Evolutionary conservation across 2,888 invertebrate genomes (phyloP).

Genomic region (Luffia ferchaultella): DNA sequence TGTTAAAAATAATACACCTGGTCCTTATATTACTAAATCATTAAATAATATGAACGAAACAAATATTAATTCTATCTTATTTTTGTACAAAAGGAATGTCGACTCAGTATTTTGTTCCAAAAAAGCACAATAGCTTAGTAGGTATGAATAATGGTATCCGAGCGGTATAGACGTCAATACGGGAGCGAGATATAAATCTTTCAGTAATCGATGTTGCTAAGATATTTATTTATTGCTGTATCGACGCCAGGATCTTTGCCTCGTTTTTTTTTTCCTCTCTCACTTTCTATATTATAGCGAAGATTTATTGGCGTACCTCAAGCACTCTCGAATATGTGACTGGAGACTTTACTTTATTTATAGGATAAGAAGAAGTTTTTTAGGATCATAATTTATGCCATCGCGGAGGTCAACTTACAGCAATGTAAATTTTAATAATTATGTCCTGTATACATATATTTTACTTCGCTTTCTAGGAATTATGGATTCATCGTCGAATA

Average conservation of each 20-base stretch:
- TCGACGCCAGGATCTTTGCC: conserved; percentile 17
- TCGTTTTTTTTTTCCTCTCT: background rate
- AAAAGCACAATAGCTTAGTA: conserved; percentile 28
- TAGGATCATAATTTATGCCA: too few relatives aligned
- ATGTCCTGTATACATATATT: too few relatives aligned
- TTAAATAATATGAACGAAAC: too few relatives aligned
- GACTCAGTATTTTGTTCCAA: background rate
- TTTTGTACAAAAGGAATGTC: too few relatives aligned
- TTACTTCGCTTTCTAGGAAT: too few relatives aligned
- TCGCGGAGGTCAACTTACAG: too few relatives aligned
- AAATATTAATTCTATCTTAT: too few relatives aligned
- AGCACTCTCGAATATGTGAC: background rate
- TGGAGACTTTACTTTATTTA: background rate
- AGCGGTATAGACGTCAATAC: conserved; percentile 35
- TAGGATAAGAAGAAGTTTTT: too few relatives aligned
- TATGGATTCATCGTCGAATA: too few relatives aligned
- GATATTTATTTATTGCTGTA: conserved; percentile 47
- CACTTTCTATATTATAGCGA: conserved; percentile 32
- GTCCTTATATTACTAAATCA: too few relatives aligned
- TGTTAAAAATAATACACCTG: too few relatives aligned
- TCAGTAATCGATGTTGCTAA: conserved; percentile 49
- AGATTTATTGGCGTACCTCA: conserved; percentile 37
- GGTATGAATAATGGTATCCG: conserved; percentile 45
- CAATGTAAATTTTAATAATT: too few relatives aligned
- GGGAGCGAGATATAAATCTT: conserved; percentile 55